A percentile compares a stretch with the other conserved stretches of the same genome.
phyloP scores from a whole-genome alignment of 2,797 vertebrate species.

The Crax fasciolata region DNA sequence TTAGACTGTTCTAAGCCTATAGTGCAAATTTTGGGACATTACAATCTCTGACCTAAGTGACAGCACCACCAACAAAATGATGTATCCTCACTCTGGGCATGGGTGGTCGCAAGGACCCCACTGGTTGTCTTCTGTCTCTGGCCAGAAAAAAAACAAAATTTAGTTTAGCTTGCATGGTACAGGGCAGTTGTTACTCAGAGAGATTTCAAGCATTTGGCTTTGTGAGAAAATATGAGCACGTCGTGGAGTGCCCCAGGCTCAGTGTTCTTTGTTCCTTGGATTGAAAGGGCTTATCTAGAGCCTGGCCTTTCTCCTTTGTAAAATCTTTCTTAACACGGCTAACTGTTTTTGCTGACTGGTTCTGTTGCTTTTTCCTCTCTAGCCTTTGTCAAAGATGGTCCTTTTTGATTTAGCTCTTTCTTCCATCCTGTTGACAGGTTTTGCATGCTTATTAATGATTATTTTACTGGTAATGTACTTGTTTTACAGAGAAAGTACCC shows the following conservation, averaged over 20 bases:
- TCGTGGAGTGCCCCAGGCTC: not conserved
- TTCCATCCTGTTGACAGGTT: not conserved
- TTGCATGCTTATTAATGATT: not conserved
- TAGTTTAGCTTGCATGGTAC: not conserved
- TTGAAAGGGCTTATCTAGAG: not conserved
- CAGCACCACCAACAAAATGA: not conserved
- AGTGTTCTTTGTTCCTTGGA: not conserved
- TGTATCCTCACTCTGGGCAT: not conserved
- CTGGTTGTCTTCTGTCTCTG: not conserved
- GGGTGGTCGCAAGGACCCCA: not conserved
- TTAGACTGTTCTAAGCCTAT: not conserved
- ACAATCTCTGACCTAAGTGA: not conserved
- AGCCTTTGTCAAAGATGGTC: not conserved
- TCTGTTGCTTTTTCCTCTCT: not conserved
- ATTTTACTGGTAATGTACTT: not conserved
- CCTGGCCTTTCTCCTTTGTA: not conserved
- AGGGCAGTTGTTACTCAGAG: not conserved
- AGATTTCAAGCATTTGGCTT: not conserved
- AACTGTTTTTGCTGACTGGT: rapidly evolving
- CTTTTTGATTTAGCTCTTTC: not conserved
- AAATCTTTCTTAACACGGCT: not conserved
- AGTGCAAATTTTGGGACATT: not conserved
- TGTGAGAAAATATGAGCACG: not conserved
- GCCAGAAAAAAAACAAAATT: not conserved
- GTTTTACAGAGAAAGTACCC: not conserved